Conservation (phyloP, 2,888 invertebrate species). For the Drosophila nr. perissopoda region DNA sequence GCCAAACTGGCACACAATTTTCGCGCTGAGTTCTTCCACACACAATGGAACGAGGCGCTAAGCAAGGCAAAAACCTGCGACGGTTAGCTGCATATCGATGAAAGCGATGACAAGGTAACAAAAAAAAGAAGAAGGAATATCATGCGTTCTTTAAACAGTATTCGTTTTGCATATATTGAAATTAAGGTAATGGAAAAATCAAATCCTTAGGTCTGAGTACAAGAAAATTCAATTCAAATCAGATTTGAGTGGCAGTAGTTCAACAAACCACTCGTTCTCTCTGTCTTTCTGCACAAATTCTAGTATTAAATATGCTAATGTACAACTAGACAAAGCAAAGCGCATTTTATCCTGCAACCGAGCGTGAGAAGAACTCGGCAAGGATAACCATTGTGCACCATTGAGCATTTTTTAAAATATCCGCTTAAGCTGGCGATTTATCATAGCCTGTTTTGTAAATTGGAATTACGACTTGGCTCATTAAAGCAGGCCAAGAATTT, state of each 20-base stretch:
- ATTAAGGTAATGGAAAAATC: slow-evolving; percentile 10
- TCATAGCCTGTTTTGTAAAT: slow-evolving; percentile 5
- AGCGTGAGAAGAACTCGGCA: slow-evolving; percentile 2
- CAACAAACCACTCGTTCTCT: slow-evolving; percentile 28
- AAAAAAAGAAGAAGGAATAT: slow-evolving; percentile 10
- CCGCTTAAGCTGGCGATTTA: slow-evolving; percentile 21
- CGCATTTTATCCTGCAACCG: slow-evolving; percentile 6
- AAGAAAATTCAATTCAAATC: slow-evolving; percentile 12
- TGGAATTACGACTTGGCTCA: slow-evolving; percentile 12
- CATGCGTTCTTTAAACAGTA: neutral
- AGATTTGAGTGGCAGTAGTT: slow-evolving; percentile 38
- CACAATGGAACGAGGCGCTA: slow-evolving; percentile 7
- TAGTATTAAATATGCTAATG: slow-evolving; percentile 35
- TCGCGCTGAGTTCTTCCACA: slow-evolving; percentile 14
- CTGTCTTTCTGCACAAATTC: neutral
- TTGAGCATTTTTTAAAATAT: slow-evolving; percentile 24
- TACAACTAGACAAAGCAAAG: slow-evolving; percentile 12
- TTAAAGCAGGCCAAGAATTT: slow-evolving; percentile 4
- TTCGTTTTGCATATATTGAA: slow-evolving; percentile 4
- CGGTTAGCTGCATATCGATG: slow-evolving; percentile 42
- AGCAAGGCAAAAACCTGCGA: slow-evolving; percentile 4
- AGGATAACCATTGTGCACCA: slow-evolving; percentile 30
- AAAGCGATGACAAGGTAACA: slow-evolving; percentile 23
- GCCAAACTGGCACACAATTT: slow-evolving; percentile 5
- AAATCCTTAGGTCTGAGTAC: slow-evolving; percentile 1